Percentiles rank a stretch among this genome's conserved stretches.
These are phyloP conservation scores for Axis porcinus DNA, from an alignment of 2,113 vertebrate species.

Conservation along the genomic window DNA sequence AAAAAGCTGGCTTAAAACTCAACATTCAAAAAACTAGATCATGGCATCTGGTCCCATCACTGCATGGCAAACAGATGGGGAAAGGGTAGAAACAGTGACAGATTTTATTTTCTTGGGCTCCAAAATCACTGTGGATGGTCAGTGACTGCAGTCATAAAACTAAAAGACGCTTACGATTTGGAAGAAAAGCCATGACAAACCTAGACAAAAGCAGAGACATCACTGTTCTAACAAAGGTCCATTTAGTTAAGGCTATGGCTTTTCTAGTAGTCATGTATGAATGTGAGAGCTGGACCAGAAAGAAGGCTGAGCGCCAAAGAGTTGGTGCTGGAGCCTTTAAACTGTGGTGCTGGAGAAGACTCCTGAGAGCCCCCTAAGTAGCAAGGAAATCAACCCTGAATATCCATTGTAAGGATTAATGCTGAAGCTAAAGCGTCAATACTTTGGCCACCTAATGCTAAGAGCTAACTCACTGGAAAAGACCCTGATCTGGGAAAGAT, in stretches of 20 bases:
- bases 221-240: not conserved
- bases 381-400: not conserved
- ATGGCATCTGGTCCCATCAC: not conserved
- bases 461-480: not conserved
- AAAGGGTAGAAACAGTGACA: not conserved
- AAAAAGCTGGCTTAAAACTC: not conserved
- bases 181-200: not conserved
- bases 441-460: not conserved
- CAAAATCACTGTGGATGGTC: not conserved
- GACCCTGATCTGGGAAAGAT: not conserved
- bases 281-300: not conserved
- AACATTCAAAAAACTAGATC: not conserved
- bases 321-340: not conserved
- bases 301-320: not conserved
- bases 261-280: not conserved
- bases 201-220: not conserved
- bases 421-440: not conserved
- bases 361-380: not conserved
- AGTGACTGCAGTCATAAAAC: not conserved
- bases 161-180: not conserved
- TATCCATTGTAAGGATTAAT: not conserved
- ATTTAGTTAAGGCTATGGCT: not conserved
- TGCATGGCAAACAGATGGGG: not conserved
- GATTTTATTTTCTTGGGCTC: not conserved
- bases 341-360: not conserved